Evolutionary conservation across 2,797 vertebrate species (phyloP).

Genomic region (Glossophaga mutica): DNA sequence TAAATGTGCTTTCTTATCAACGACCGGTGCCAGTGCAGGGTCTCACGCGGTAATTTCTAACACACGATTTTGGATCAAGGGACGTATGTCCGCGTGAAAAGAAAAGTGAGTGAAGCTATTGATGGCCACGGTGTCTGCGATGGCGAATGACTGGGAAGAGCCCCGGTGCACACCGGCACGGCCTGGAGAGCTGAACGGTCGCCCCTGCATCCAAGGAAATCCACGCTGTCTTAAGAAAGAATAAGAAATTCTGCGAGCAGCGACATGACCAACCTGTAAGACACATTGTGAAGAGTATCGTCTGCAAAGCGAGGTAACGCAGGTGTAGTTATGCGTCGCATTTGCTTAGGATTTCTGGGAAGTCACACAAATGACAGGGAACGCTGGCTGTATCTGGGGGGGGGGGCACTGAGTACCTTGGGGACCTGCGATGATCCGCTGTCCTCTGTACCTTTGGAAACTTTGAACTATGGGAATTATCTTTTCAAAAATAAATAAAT

Average conservation of each 20-base stretch:
- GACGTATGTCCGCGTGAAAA: fast-evolving
- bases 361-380: neutral
- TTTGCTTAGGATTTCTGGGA: neutral
- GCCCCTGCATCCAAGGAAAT: neutral
- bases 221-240: neutral
- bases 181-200: neutral
- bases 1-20: neutral
- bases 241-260: neutral
- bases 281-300: neutral
- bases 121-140: neutral
- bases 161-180: neutral
- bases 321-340: neutral
- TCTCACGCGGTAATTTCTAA: neutral
- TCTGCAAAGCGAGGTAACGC: neutral
- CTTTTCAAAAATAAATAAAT: neutral
- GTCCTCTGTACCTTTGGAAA: neutral
- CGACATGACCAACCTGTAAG: neutral
- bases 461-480: neutral
- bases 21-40: neutral
- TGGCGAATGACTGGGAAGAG: neutral
- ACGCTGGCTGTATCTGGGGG: no score
- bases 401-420: neutral
- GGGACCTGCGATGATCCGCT: neutral
- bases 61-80: neutral
- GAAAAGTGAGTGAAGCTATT: neutral